Evolutionary conservation across 2,888 invertebrate genomes (phyloP).

Genomic region (Brassicogethes aeneus): DNA sequence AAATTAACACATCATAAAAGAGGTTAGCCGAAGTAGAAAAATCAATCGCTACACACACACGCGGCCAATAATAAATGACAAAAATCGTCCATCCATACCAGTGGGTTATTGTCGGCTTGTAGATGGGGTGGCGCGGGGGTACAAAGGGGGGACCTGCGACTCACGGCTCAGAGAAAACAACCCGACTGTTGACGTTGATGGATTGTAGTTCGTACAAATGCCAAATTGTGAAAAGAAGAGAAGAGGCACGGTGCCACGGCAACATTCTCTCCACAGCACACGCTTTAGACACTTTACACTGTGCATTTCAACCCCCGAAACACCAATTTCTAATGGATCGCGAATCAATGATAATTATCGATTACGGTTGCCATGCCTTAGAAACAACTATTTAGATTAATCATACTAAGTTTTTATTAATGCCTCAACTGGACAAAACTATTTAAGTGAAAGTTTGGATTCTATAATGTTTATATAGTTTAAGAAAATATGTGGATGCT

Average conservation of each 20-base stretch:
- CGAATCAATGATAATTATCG: no score
- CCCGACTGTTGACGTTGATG: conserved; percentile 45
- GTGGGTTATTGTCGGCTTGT: conserved; percentile 40
- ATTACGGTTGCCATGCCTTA: no score
- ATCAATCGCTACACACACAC: conserved; percentile 36
- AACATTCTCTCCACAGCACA: conserved; percentile 10
- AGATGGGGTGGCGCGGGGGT: conserved; percentile 19
- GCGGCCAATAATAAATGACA: conserved; percentile 43
- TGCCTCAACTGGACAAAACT: no score
- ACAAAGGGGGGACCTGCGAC: conserved; percentile 27
- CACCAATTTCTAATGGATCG: no score
- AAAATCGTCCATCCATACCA: conserved; percentile 44
- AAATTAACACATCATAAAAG: conserved; percentile 39
- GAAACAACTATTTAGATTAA: no score
- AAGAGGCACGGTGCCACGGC: conserved; percentile 33
- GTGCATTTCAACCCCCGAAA: no score
- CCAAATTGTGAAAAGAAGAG: conserved; percentile 46
- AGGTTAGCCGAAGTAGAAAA: conserved; percentile 35
- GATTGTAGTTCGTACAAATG: conserved; percentile 46
- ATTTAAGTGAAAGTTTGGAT: no score
- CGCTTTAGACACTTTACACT: conserved; percentile 1
- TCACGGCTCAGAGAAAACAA: conserved; percentile 41
- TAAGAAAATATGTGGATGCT: no score
- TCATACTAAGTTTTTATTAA: no score
- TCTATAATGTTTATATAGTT: no score